Base-by-base conservation (phyloP, 2,888 invertebrate genomes). In the Drosophila aldrichi region DNA sequence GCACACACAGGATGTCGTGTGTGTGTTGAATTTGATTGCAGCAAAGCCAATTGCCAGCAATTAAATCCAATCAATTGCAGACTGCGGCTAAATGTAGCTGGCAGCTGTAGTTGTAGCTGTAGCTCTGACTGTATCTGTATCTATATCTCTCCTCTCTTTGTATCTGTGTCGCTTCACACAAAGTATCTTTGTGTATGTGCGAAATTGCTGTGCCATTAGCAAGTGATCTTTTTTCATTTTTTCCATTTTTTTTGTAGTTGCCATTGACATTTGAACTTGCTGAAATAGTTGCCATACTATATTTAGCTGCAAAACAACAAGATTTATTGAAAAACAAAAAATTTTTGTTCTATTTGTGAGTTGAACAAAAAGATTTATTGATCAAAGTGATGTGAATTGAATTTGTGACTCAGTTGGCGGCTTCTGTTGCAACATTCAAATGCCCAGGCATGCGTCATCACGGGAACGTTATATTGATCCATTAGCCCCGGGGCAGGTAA, bases 251-350 rank as follows among this genome's bases (percentile, higher is more conserved):
- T 58, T 41, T 81, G 88, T 71, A 83, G 61, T 81, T 88, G 82
- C 79, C 85, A 86, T 89, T 89, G 86, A 89, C 86, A 85, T 89
- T 89, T 86, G 89, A 86, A 89, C 86, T 81, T 85, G 82, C 25
- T 56, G 51, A 55, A 46, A 59, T 46, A 51, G 56, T 60, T 52
- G 51, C 12, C 34, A 1, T 16, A 38, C 54, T 66, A 55, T 46
- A 65, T 66, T 52, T 36, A 44, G 65, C 52, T 49, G 10, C 8
- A 65, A 32, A 49, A 46, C 20, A 46, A 16, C 40, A 66, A 38
- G 65, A 66, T 66, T 66, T 66, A 66, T 66, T 32, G 49, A 54
- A 63, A 65, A 64, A 25, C 0, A 25, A 5, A 25, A 25, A 25
- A 25, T 36, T 38, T 22, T 48, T 65, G n/a, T n/a, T 46, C 14